phyloP scores from a whole-genome alignment of 2,113 vertebrate genomes.

The Odocoileus virginianus region DNA sequence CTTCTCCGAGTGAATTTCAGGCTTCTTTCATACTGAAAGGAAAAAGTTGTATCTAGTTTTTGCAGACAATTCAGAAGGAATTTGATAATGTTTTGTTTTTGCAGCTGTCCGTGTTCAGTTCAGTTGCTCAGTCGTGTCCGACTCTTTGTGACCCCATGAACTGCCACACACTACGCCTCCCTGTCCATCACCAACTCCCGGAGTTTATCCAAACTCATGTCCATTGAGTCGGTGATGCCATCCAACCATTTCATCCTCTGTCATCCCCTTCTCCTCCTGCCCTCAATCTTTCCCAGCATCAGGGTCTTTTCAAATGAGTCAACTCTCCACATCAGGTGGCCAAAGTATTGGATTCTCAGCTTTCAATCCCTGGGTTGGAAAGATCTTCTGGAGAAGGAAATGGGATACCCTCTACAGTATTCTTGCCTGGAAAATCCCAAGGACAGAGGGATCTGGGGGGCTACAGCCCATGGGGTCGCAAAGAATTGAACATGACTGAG shows the following conservation, averaged over 20 bases:
- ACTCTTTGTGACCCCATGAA: neutral
- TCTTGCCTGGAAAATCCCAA: neutral
- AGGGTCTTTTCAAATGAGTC: neutral
- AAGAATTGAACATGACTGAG: neutral
- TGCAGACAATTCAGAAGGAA: neutral
- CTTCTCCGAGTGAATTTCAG: neutral
- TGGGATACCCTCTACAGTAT: fast-evolving
- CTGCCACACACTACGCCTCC: neutral
- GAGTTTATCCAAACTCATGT: neutral
- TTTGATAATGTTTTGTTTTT: neutral
- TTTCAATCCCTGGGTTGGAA: neutral
- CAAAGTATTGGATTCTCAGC: neutral
- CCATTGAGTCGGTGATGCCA: neutral
- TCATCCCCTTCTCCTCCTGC: neutral
- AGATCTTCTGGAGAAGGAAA: neutral
- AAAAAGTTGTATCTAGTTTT: neutral
- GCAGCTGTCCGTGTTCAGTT: neutral
- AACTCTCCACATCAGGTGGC: neutral
- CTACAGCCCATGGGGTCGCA: neutral
- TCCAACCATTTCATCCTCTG: neutral
- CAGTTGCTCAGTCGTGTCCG: neutral
- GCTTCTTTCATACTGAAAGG: neutral
- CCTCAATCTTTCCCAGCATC: neutral
- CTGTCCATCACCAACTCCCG: neutral
- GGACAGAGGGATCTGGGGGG: neutral